Evolutionary conservation across 2,797 vertebrate genomes (phyloP), one percentile per base, ranked within the genome.

Genomic region (Acanthornis magna): DNA sequence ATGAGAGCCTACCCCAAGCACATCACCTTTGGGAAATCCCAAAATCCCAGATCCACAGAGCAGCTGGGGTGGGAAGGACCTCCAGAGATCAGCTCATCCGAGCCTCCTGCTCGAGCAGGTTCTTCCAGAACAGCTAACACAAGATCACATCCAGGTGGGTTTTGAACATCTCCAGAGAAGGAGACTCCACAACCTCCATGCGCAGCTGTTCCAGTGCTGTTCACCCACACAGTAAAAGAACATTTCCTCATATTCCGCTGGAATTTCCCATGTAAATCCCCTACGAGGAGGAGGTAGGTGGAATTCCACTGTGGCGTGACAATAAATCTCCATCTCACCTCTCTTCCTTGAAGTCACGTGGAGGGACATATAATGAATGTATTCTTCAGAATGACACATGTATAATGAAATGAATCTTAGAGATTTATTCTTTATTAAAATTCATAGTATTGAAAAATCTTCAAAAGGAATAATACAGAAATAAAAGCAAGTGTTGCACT

Each of bases 1-100:
- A 34, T 0, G 19, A 40, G 62, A 61, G 23, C 13, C 25, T 9
- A 4, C 1, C 34, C 48, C 53, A 27, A 62, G 8, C 8, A 3
- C 1, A 21, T 26, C 48, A 23, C 30, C 7, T 20, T 4, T 22
- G 72, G 62, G 48, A n/a, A n/a, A 30, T 12, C 36, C 42, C 73
- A 21, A 38, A 34, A 19, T 8, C 71, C n/a, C 72, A 22, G 63
- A 17, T 7, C 10, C 65, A 17, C 1, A 8, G 48, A 36, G 42
- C 1, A 26, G 36, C 38, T 71, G 67, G 38, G 29, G 11, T 53
- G 67, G 29, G 7, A 25, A n/a, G 68, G 16, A 34, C 3, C n/a
- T 30, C 6, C 68, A 20, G 53, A 15, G 47, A 25, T 15, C 14
- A 53, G 16, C 75, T 38, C 38, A 5, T 7, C 29, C 19, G 13